Evolutionary conservation across 2,797 vertebrate species (phyloP).

Genomic region (Sebastes flavidus): DNA sequence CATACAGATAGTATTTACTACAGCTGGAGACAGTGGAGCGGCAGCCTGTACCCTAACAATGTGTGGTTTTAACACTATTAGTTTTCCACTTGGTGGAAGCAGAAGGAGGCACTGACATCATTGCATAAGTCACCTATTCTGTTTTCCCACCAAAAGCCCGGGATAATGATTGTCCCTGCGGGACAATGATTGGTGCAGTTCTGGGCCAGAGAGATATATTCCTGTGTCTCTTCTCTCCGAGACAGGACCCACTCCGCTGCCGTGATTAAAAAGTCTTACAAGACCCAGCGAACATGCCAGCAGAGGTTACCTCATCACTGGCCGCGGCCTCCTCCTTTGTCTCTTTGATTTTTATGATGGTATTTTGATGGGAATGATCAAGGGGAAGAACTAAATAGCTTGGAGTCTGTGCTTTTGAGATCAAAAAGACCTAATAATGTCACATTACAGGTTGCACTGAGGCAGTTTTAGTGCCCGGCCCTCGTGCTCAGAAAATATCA

Average conservation of each 20-base stretch:
- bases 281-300: slow-evolving; percentile 47
- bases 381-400: slow-evolving; percentile 71
- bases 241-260: slow-evolving; percentile 11
- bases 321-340: slow-evolving; percentile 52
- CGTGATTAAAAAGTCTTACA: slow-evolving; percentile 54
- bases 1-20: slow-evolving; percentile 24
- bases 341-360: slow-evolving; percentile 67
- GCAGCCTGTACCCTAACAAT: not conserved
- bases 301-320: slow-evolving; percentile 60
- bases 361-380: slow-evolving; percentile 77
- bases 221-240: slow-evolving; percentile 23
- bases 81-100: slow-evolving; percentile 27
- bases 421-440: slow-evolving; percentile 79
- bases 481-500: slow-evolving; percentile 69
- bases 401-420: slow-evolving; percentile 72
- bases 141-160: slow-evolving; percentile 36
- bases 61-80: slow-evolving; percentile 11
- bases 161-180: slow-evolving; percentile 33
- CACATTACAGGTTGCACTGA: slow-evolving; percentile 78
- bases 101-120: slow-evolving; percentile 42
- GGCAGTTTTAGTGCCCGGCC: slow-evolving; percentile 68
- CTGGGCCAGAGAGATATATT: slow-evolving; percentile 18
- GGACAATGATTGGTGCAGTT: slow-evolving; percentile 37
- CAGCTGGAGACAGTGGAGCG: slow-evolving; percentile 2
- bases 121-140: slow-evolving; percentile 48